Base-by-base conservation (phyloP, 2,797 vertebrate genomes). In the Pogoniulus pusillus region DNA sequence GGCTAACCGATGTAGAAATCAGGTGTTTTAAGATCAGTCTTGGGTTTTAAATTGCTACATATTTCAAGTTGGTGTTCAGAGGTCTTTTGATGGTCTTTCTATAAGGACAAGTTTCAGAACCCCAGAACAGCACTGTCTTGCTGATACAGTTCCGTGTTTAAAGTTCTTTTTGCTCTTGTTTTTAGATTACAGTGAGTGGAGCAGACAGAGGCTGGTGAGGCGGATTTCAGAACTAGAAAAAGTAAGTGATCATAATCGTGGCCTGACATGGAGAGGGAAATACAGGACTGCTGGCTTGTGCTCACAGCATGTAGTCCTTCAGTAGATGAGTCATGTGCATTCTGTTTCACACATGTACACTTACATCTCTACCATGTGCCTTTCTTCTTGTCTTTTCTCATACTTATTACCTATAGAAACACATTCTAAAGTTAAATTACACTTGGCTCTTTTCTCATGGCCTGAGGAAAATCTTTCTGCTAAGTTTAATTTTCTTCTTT, bases 161-260 rank as follows among this genome's bases (percentile, higher is more conserved):
- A 76, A 72, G 5, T 15, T 24, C 49, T 24, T 49, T 24, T 49
- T 35, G 1, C 71, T 89, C 5, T 18, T 65, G 73, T 91, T 3
- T 76, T 80, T 86, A 99, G 99, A 97, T 95, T 99, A 98, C n/a
- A 85, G 93, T 53, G 98, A 98, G 47, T 99, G 98, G 98, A 99
- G 98, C 95, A 99, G 97, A 95, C 98, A 98, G 91, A 98, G 98
- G 84, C 97, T 99, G 89, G 69, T 99, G 95, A 98, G 98, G 20
- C 96, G 96, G 86, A 97, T 99, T 59, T 87, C 96, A 0, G 98
- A 98, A 54, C 95, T 98, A 65, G 98, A 99, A 96, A 98, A 98
- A 97, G 99, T 99, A 93, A 98, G 98, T 73, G 22, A 11, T 39
- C 11, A 2, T 57, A n/a, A 22, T 66, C 18, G 12, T 57, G 47